Base-by-base conservation (phyloP, 2,888 invertebrate species). In the Perithous albicinctus region DNA sequence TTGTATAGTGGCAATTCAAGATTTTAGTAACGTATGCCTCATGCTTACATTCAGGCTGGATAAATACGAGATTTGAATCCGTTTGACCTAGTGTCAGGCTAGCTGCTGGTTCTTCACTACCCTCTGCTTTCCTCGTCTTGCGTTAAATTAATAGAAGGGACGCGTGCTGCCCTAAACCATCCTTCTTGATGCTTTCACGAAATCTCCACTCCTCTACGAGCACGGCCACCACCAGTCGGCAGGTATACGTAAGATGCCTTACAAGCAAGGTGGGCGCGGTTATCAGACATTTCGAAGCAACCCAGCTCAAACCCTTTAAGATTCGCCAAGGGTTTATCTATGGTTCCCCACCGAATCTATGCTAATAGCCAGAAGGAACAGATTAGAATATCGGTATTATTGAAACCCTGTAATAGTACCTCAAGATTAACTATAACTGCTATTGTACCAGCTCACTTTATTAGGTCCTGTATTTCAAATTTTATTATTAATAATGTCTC, bases 121-220 rank as follows among this genome's bases (percentile, higher is more conserved):
- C 88, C 87, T 87, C 88, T 85, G 86, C 88, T 86, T 67, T 69
- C 48, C 80, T 69, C 73, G 81, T 79, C 78, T 88, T 88, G 86
- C 89, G 88, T 90, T 91, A 90, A 91, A 91, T 92, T 91, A 92
- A 91, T 91, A 89, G 90, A 89, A 90, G 90, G 90, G 90, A 90
- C 90, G 89, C 89, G 87, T 87, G 87, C 87, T 88, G 87, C 86
- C 88, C 88, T 88, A 86, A 87, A 89, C 88, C 87, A 86, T 81
- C 89, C 89, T 85, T 80, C 86, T 75, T 46, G 70, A 82, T 75
- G 82, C 75, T 78, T 56, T 56, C 70, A 66, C 64, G 70, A 51
- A 66, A 38, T 20, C 46, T 41, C 26, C 10, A 23, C 15, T 70
- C 15, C 70, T 29, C 70, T 23, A 35, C 38, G 15, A 38, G n/a